A percentile compares a stretch with the other conserved stretches of the same genome.
phyloP scores from a whole-genome alignment of 2,888 invertebrate genomes.

The Seira ritae region DNA sequence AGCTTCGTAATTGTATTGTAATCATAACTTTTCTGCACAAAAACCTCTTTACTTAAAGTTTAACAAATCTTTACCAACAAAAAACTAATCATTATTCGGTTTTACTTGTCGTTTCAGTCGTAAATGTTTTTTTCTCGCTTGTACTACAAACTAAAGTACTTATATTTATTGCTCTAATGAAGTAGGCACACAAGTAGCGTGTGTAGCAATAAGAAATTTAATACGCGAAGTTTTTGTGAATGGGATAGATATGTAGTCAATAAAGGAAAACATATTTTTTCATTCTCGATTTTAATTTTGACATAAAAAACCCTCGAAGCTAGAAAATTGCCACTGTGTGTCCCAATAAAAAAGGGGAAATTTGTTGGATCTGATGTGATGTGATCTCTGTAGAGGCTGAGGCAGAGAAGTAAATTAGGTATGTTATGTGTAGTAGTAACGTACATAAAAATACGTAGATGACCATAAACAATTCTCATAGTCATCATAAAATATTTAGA shows the following conservation, averaged over 20 bases:
- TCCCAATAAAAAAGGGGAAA: slow-evolving; percentile 7
- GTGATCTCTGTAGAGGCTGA: not conserved
- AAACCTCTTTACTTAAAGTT: too few species aligned
- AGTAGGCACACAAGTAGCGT: too few species aligned
- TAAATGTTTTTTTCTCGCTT: not conserved
- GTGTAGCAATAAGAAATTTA: not conserved
- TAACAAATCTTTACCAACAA: not conserved
- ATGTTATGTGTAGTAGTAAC: too few species aligned
- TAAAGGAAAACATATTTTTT: slow-evolving; percentile 33
- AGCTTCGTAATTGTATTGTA: slow-evolving; percentile 12
- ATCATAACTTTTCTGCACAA: not conserved
- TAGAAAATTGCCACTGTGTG: slow-evolving; percentile 44
- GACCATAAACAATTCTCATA: slow-evolving; percentile 34
- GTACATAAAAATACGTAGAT: not conserved
- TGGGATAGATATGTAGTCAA: slow-evolving; percentile 21
- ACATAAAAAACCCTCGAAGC: slow-evolving; percentile 40
- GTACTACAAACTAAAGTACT: too few species aligned
- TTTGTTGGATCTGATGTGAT: not conserved
- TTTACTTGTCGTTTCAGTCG: not conserved
- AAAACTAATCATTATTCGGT: slow-evolving; percentile 11
- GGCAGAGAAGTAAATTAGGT: not conserved
- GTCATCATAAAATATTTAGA: slow-evolving; percentile 55
- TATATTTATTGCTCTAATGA: too few species aligned
- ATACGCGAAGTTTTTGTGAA: not conserved
- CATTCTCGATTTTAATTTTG: slow-evolving; percentile 45